These are phyloP conservation scores for Donacobius atricapilla DNA, from an alignment of 2,113 vertebrate species.

Conservation along the genomic window DNA sequence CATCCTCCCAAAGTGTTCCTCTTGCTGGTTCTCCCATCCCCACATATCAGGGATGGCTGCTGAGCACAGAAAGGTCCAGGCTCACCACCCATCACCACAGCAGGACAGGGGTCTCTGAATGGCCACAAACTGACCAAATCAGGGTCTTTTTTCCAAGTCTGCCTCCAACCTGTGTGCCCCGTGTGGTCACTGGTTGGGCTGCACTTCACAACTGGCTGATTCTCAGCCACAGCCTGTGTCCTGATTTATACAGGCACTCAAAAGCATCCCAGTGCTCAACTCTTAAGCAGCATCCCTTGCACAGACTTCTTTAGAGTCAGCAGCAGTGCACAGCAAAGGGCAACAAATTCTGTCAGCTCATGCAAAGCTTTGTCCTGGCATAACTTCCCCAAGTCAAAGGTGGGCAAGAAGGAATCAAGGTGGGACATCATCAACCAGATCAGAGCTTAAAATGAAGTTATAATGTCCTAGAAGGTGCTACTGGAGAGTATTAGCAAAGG, in stretches of 20 bases:
- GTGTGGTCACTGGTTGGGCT: fast-evolving
- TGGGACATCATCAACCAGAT: background rate
- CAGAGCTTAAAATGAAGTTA: background rate
- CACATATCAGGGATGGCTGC: background rate
- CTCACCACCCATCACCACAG: background rate
- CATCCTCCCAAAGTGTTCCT: background rate
- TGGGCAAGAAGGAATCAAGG: background rate
- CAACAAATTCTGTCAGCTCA: background rate
- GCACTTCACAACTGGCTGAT: background rate
- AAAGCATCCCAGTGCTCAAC: background rate
- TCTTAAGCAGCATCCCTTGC: background rate
- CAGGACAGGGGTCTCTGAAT: background rate
- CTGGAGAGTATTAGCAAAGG: background rate
- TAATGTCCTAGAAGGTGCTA: background rate
- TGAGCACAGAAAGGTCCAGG: background rate
- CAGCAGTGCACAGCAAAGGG: background rate
- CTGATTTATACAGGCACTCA: background rate
- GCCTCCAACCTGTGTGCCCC: background rate
- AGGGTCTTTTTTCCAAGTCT: background rate
- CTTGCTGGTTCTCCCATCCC: background rate
- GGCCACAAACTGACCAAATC: background rate
- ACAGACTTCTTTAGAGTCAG: background rate
- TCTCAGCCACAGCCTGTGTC: background rate
- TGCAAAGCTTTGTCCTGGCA: background rate
- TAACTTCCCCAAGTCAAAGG: background rate